These are phyloP conservation scores for Clupea harengus DNA, from an alignment of 2,113 vertebrate species.

Conservation along the genomic window DNA sequence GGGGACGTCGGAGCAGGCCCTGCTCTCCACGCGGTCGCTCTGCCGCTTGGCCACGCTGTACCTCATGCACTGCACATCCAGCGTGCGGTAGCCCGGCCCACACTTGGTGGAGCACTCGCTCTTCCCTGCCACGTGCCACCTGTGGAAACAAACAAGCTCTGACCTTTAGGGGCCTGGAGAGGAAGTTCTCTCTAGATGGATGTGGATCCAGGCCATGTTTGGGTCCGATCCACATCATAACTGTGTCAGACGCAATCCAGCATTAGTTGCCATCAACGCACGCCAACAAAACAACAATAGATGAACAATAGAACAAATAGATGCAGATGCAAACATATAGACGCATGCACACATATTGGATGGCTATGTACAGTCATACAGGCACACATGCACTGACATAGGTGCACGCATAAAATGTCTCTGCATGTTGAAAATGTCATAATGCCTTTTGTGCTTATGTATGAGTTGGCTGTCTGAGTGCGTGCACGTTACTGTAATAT, in stretches of 20 bases:
- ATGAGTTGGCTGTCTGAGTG: neutral
- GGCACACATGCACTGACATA: neutral
- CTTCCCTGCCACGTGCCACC: slow-evolving; percentile 86
- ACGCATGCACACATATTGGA: neutral
- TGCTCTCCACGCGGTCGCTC: slow-evolving; percentile 74
- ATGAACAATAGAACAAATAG: neutral
- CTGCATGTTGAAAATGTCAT: neutral
- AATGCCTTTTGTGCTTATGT: neutral
- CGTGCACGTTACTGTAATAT: neutral
- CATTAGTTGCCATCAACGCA: too few species aligned
- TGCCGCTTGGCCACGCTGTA: slow-evolving; percentile 77
- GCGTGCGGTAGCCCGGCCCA: slow-evolving; percentile 80
- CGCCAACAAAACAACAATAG: too few species aligned
- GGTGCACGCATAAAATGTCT: neutral
- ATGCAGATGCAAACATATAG: neutral
- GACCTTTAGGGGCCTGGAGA: neutral
- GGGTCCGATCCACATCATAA: too few species aligned
- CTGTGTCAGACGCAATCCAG: too few species aligned
- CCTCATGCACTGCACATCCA: slow-evolving; percentile 87
- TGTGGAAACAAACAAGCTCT: slow-evolving; percentile 45
- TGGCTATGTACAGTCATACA: too few species aligned
- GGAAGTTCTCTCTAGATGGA: neutral
- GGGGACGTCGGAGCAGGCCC: slow-evolving; percentile 72
- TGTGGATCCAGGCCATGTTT: too few species aligned
- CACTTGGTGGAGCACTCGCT: slow-evolving; percentile 90